phyloP scores from a whole-genome alignment of 2,113 vertebrate genomes.

The Naja naja region DNA sequence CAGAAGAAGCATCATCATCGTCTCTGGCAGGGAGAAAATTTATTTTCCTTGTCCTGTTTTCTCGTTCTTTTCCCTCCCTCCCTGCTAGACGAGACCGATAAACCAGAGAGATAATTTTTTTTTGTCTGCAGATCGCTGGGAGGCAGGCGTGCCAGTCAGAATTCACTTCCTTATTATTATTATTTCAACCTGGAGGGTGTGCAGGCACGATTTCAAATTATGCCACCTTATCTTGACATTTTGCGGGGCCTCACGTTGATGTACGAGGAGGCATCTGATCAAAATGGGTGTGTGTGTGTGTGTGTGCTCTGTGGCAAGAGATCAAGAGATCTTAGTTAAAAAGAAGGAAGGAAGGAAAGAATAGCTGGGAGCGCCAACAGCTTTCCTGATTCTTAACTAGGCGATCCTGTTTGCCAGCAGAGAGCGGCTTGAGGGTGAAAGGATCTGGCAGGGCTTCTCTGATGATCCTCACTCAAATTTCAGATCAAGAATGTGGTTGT shows the following conservation, averaged over 20 bases:
- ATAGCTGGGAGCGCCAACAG: slow-evolving; percentile 47
- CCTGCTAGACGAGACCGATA: slow-evolving; percentile 31
- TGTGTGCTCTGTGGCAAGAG: not conserved
- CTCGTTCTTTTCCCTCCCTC: slow-evolving; percentile 3
- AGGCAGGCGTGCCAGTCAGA: slow-evolving; percentile 52
- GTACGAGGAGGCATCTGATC: slow-evolving; percentile 48
- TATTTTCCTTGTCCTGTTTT: slow-evolving; percentile 38
- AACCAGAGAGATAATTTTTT: slow-evolving; percentile 26
- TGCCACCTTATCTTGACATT: slow-evolving; percentile 57
- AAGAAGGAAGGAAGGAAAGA: too few relatives aligned
- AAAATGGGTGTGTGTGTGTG: slow-evolving; percentile 13
- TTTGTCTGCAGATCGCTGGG: slow-evolving; percentile 54
- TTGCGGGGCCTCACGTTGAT: slow-evolving; percentile 32
- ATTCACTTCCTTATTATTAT: slow-evolving; percentile 36
- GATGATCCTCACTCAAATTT: slow-evolving; percentile 62
- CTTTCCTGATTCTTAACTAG: slow-evolving; percentile 48
- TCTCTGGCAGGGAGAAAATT: slow-evolving; percentile 38
- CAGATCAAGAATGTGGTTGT: not conserved
- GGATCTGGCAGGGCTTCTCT: slow-evolving; percentile 37
- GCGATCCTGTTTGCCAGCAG: slow-evolving; percentile 14
- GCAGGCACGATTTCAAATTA: slow-evolving; percentile 32
- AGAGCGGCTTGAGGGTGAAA: not conserved
- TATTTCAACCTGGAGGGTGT: slow-evolving; percentile 23
- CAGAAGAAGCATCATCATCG: not conserved
- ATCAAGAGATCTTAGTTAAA: too few relatives aligned